Conservation (phyloP, 1,140 invertebrate species). For the Drosophila melanica region DNA sequence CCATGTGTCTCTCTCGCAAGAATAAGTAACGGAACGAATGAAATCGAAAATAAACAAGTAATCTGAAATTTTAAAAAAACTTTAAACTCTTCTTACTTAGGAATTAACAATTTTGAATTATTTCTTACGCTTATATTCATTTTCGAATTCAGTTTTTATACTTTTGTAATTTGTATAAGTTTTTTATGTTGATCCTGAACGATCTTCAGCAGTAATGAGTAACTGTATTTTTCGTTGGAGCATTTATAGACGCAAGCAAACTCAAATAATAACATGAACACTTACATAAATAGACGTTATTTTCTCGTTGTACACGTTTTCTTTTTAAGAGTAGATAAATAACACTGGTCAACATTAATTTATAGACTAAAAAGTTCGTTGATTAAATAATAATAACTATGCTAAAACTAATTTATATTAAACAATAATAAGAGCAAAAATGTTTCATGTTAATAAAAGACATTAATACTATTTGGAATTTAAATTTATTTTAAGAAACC, state of each 20-base stretch:
- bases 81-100: not conserved
- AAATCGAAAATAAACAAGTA: conserved; percentile 8
- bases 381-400: too few species aligned
- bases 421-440: too few species aligned
- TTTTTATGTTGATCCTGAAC: not conserved
- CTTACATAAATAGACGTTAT: not conserved
- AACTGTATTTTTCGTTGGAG: not conserved
- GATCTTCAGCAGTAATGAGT: conserved; percentile 36
- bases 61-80: conserved; percentile 30
- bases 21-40: conserved; percentile 20
- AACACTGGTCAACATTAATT: conserved; percentile 1
- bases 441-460: too few species aligned
- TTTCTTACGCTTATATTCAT: conserved; percentile 28
- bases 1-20: conserved; percentile 2
- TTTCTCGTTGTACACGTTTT: not conserved
- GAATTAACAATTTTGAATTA: not conserved
- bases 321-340: not conserved
- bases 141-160: not conserved
- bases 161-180: not conserved
- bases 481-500: too few species aligned
- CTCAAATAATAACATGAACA: conserved; percentile 1
- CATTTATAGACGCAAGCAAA: conserved; percentile 29
- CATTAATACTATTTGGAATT: too few species aligned
- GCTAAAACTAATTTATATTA: too few species aligned
- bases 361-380: not conserved